Base-by-base conservation (phyloP, 2,113 vertebrate genomes). In the Pseudonaja textilis region DNA sequence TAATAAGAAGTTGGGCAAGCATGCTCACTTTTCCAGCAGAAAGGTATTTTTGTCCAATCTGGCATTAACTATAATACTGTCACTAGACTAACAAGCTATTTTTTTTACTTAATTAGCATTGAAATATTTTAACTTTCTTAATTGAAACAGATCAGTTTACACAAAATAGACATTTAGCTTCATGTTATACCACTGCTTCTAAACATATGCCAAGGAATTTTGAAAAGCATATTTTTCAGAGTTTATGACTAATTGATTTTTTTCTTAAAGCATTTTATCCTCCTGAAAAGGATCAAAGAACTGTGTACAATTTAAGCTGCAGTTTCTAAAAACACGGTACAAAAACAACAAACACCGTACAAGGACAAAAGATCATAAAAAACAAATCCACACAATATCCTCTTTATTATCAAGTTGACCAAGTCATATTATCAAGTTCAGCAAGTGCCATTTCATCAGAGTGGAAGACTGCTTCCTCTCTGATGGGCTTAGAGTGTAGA, bases 21-120 rank as follows among this genome's bases (percentile, higher is more conserved):
- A 99, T 0, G 98, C 97, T 0, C 99, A 99, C 96, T 99, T 98
- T 97, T 99, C 98, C 94, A 99, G 99, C 97, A 98, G 99, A 85
- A 99, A 99, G 99, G 99, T 99, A 97, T 59, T n/a, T 29, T 88
- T 55, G 29, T 56, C 50, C 85, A 55, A 39, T 5, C 4, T 61
- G 34, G 10, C 18, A 25, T n/a, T 45, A 64, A 22, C n/a, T 50
- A 25, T 34, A 50, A 85, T 57, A 39, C 42, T 89, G 69, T 26
- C 55, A 26, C 4, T 55, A 85, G 25, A 23, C 39, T 59, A 92
- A 56, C 10, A 29, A 42, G 23, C 25, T 23, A 1, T 20, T 52
- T 50, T 50, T 50, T 88, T 26, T 34, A 54, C 29, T 61, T 61
- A 89, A 42, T 47, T 61, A 87, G 26, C 50, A 52, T 54, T 54